Evolutionary conservation across 1,140 invertebrate species (phyloP).

Genomic region (Diuraphis noxia): DNA sequence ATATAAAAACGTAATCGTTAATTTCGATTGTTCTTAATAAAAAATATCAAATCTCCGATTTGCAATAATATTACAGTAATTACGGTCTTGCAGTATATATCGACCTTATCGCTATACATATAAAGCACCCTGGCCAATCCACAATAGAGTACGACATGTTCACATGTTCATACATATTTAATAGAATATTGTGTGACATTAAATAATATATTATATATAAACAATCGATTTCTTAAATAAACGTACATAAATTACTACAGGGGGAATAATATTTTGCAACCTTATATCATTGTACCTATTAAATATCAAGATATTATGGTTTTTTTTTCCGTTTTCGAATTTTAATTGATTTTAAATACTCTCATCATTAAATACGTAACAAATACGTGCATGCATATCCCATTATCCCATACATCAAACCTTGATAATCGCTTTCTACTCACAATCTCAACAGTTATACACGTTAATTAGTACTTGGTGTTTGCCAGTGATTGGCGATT

Average conservation of each 20-base stretch:
- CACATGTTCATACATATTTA: not conserved
- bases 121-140: not conserved
- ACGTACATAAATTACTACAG: not conserved
- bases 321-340: not conserved
- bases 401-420: not conserved
- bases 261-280: not conserved
- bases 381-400: not conserved
- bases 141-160: not conserved
- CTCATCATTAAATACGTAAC: not conserved
- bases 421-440: not conserved
- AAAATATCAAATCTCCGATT: not conserved
- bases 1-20: not conserved
- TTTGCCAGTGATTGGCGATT: not conserved
- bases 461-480: not conserved
- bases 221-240: not conserved
- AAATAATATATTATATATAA: not conserved
- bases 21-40: not conserved
- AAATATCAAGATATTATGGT: not conserved
- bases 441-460: not conserved
- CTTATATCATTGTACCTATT: not conserved
- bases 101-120: too few species aligned
- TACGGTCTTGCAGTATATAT: too few species aligned
- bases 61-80: too few species aligned
- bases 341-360: constrained; percentile 11
- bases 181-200: not conserved